Evolutionary conservation across 2,113 vertebrate species (phyloP).

Genomic region (Clarias gariepinus): DNA sequence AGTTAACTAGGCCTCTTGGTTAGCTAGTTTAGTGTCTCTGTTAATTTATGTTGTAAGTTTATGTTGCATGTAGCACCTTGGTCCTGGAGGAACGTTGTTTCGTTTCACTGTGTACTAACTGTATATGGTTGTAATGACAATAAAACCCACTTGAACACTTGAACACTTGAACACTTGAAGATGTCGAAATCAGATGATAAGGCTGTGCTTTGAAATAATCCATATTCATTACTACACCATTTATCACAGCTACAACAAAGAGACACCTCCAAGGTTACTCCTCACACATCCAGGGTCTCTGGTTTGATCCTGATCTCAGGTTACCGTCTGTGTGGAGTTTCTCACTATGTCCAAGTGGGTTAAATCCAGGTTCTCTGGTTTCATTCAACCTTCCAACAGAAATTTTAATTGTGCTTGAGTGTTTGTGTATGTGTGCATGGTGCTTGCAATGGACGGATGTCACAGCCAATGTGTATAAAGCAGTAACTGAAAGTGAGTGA

Average conservation of each 20-base stretch:
- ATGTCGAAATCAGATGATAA: slow-evolving; percentile 7
- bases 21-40: too few relatives aligned
- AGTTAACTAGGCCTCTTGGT: too few relatives aligned
- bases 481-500: not conserved
- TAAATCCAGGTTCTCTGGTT: not conserved
- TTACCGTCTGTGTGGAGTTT: not conserved
- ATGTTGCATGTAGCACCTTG: too few relatives aligned
- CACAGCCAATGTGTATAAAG: not conserved
- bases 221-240: not conserved
- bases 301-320: not conserved
- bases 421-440: not conserved
- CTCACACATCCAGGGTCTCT: not conserved
- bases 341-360: not conserved
- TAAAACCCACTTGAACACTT: too few relatives aligned
- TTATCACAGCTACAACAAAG: not conserved
- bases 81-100: too few relatives aligned
- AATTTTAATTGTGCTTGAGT: not conserved
- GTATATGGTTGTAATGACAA: too few relatives aligned
- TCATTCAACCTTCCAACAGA: not conserved
- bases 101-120: too few relatives aligned
- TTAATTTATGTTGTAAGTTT: too few relatives aligned
- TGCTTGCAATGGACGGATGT: not conserved
- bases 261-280: not conserved
- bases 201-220: not conserved
- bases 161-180: too few relatives aligned